Conservation (phyloP, 2,113 vertebrate genomes). For the Pygoscelis antarcticus region DNA sequence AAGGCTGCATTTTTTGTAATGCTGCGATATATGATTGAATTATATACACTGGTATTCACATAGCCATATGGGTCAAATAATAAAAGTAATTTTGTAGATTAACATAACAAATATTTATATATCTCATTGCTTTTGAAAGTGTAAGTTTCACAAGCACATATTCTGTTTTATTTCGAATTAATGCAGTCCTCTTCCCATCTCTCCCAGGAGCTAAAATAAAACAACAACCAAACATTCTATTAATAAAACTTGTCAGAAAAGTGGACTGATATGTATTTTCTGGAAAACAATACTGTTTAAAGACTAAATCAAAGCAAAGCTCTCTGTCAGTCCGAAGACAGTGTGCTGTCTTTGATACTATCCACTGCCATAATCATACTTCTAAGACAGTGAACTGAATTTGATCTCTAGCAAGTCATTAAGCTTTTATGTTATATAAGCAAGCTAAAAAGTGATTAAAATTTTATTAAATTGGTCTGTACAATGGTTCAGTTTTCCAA, state of each 20-base stretch:
- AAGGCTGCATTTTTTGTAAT: conserved; percentile 33
- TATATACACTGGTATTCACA: conserved; percentile 4
- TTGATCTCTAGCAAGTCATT: neutral
- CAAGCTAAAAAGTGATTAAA: neutral
- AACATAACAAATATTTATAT: conserved; percentile 50
- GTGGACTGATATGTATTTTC: neutral
- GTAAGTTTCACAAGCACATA: conserved; percentile 6
- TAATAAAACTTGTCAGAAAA: conserved; percentile 32
- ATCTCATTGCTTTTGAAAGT: conserved; percentile 46
- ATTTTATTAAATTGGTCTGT: neutral
- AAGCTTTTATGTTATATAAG: neutral
- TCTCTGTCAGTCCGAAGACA: neutral
- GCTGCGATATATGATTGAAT: neutral
- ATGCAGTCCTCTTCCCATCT: neutral
- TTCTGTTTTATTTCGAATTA: conserved; percentile 37
- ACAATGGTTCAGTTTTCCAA: neutral
- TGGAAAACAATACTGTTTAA: conserved; percentile 31
- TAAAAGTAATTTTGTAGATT: conserved; percentile 34
- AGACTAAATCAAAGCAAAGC: conserved; percentile 13
- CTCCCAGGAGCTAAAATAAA: conserved; percentile 1
- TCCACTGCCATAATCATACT: neutral
- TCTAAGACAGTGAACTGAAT: neutral
- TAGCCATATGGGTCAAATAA: conserved; percentile 59
- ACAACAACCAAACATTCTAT: neutral
- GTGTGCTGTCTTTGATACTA: neutral